phyloP scores from a whole-genome alignment of 2,888 invertebrate species.

The Ophion costatus region DNA sequence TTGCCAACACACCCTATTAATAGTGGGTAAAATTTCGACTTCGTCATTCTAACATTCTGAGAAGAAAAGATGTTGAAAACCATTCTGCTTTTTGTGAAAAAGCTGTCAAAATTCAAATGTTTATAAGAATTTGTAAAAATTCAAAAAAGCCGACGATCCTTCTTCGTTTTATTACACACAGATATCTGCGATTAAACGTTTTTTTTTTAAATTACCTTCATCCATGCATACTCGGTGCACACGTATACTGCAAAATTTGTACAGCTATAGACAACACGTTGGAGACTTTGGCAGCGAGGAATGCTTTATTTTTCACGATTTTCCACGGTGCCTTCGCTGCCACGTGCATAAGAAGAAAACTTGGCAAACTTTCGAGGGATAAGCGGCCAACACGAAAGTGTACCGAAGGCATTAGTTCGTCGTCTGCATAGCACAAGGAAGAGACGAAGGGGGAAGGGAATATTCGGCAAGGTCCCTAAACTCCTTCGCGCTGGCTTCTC shows the following conservation, averaged over 20 bases:
- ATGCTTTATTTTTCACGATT: conserved; percentile 58
- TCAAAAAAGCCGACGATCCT: background rate
- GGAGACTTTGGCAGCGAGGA: conserved; percentile 38
- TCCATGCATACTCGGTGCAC: background rate
- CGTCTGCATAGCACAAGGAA: conserved; percentile 40
- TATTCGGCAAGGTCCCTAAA: conserved; percentile 50
- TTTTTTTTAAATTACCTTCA: background rate
- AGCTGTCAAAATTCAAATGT: too few relatives aligned
- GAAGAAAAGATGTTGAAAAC: background rate
- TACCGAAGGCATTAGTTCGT: conserved; percentile 66
- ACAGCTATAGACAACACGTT: background rate
- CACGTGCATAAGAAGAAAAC: conserved; percentile 61
- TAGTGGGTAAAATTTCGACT: too few relatives aligned
- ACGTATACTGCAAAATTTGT: conserved; percentile 7
- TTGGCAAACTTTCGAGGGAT: conserved; percentile 65
- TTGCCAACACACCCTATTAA: too few relatives aligned
- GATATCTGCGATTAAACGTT: background rate
- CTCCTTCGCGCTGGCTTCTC: conserved; percentile 41
- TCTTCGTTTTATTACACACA: background rate
- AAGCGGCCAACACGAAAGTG: conserved; percentile 63
- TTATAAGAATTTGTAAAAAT: background rate
- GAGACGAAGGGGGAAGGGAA: conserved; percentile 12
- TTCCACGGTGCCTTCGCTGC: conserved; percentile 51
- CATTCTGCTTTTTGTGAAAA: background rate
- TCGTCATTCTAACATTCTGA: background rate